Base-by-base conservation (phyloP, 2,888 invertebrate species). In the Myathropa florea region DNA sequence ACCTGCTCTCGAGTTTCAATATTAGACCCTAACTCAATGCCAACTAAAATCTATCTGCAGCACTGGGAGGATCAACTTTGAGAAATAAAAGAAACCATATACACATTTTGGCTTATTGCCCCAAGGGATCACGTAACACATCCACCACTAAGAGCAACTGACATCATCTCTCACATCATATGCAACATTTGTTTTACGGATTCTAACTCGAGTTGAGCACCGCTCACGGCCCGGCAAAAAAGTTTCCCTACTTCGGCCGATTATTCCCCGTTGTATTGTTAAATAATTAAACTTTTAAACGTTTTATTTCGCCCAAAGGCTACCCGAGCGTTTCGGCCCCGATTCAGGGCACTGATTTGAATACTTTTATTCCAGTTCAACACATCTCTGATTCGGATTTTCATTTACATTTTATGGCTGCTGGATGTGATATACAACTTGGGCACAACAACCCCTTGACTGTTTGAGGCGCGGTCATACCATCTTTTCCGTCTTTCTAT, bases 201-300 rank as follows among this genome's bases (percentile, higher is more conserved):
- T 23, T 57, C 24, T 10, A 63, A 46, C 60, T 70, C 55, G 21
- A 14, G 63, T 55, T 33, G 26, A 63, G n/a, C 39, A 28, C 0
- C 26, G 23, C 39, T 21, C 9, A 28, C 3, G 21, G 55, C 18
- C n/a, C 21, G 24, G 26, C 33, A 6, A 71, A 77, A 68, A 68
- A 24, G 57, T 57, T 76, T 57, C 33, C 53, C 59, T n/a, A 4
- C 18, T 26, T 46, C 30, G 0, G 21, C 28, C 28, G 26, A 73
- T 26, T 67, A 77, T 61, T 78, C 78, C 78, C 78, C 23, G 4
- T 28, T 23, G 83, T 55, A 78, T 86, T 78, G 78, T 83, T 70
- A 83, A 86, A 82, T 79, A 86, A 86, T 86, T 86, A 78, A 86
- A 86, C 82, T 86, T 78, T 70, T 83, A 79, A 86, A 83, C 71